phyloP scores from a whole-genome alignment of 2,113 vertebrate species.

The Pogona vitticeps region DNA sequence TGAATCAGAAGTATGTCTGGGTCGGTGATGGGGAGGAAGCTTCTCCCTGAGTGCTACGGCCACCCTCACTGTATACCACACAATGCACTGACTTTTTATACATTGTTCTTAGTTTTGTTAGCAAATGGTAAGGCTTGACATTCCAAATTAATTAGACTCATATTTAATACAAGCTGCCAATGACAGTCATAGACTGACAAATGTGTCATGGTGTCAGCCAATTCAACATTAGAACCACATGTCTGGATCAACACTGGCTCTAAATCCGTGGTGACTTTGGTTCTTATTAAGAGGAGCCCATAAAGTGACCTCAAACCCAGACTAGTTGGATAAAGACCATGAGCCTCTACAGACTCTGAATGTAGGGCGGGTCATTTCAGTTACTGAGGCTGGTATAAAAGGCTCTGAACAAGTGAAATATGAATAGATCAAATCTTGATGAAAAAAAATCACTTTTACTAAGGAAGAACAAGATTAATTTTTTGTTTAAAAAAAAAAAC shows the following conservation, averaged over 20 bases:
- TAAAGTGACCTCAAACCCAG: constrained; percentile 62
- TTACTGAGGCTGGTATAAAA: constrained; percentile 57
- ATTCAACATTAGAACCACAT: background rate
- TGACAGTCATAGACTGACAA: constrained; percentile 17
- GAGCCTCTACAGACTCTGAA: constrained; percentile 59
- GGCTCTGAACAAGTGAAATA: constrained; percentile 62
- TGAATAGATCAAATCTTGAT: constrained; percentile 59
- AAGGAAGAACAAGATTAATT: constrained; percentile 47
- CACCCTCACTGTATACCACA: background rate
- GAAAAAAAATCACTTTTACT: constrained; percentile 56
- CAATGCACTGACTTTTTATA: background rate
- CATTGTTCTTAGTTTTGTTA: background rate
- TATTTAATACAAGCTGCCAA: background rate
- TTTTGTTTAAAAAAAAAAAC: constrained; percentile 32
- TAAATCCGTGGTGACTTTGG: constrained; percentile 44
- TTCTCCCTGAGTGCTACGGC: background rate
- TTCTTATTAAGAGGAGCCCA: constrained; percentile 41
- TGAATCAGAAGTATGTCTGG: background rate
- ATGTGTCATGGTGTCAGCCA: constrained; percentile 49
- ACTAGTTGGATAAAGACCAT: constrained; percentile 55
- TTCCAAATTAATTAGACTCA: constrained; percentile 27
- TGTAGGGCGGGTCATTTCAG: constrained; percentile 57
- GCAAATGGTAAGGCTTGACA: constrained; percentile 2
- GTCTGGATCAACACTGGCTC: constrained; percentile 27
- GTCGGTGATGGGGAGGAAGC: background rate